Evolutionary conservation across 1,140 invertebrate genomes (phyloP), one percentile per base, ranked within the genome.

Genomic region (Metaphire vulgaris): DNA sequence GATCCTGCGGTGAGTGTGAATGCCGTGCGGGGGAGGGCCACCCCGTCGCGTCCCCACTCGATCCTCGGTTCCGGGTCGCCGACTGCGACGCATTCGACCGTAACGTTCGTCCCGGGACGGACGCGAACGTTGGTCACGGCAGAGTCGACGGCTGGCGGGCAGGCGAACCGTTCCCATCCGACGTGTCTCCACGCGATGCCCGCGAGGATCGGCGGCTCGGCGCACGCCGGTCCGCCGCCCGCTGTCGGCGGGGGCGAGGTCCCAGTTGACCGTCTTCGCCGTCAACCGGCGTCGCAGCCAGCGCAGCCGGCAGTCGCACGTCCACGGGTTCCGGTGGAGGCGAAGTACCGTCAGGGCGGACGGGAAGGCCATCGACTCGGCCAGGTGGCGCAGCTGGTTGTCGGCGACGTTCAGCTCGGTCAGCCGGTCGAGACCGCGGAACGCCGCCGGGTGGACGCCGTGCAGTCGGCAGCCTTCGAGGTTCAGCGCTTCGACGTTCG

Each of bases 261-360:
- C 69, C 75, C 75, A 76, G 31, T 76, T 72, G 15, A 56, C 21
- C n/a, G n/a, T n/a, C n/a, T n/a, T n/a, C n/a, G n/a, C 32, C 26
- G 26, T 33, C 69, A 71, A 30, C 69, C 69, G 33, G 14, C 69
- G 1, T n/a, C 69, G 28, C n/a, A 71, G 32, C 69, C 69, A 71
- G 6, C 69, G 2, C 1, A 83, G 70, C 2, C 79, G 69, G 77
- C 83, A 85, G 77, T 85, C 83, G 73, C 83, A 85, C 34, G 77
- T 69, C 83, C 83, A 85, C 1, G 80, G 82, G 73, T 85, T 85
- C 71, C 81, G 76, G 67, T 84, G 80, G n/a, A 85, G 76, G 26
- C 79, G 78, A 1, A 84, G 33, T n/a, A 78, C 76, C 16, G 69
- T 26, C n/a, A 77, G 26, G 14, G 26, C 56, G 28, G 28, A 21